These are phyloP conservation scores for Heliangelus exortis DNA, from an alignment of 2,797 vertebrate species.

Conservation along the genomic window DNA sequence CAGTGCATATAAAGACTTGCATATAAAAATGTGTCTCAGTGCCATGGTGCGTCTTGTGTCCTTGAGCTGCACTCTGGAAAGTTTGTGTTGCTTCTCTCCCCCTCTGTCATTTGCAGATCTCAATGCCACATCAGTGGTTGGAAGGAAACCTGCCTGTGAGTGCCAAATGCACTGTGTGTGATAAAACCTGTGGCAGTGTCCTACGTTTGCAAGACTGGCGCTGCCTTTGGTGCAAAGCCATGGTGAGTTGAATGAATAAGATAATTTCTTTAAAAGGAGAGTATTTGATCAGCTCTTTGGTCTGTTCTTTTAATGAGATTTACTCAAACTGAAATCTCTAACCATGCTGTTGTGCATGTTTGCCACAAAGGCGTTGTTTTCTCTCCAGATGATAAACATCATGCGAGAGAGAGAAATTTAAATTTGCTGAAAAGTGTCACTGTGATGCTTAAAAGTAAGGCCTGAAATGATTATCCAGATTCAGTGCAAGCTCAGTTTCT, in stretches of 20 bases:
- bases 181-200: conserved; percentile 95
- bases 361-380: not conserved
- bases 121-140: conserved; percentile 98
- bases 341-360: not conserved
- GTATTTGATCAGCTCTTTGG: not conserved
- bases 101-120: conserved; percentile 80
- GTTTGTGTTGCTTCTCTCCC: not conserved
- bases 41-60: not conserved
- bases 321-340: not conserved
- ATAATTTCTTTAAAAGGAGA: not conserved
- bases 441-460: not conserved
- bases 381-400: not conserved
- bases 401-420: not conserved
- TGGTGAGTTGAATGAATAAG: conserved; percentile 81
- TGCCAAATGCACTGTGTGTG: conserved; percentile 92
- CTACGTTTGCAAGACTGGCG: conserved; percentile 95
- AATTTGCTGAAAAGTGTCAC: not conserved
- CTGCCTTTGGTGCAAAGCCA: conserved; percentile 97
- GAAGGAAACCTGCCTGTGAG: conserved; percentile 96
- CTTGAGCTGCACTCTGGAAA: not conserved
- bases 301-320: not conserved
- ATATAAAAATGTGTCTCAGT: not conserved
- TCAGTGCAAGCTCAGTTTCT: not conserved
- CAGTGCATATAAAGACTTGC: not conserved
- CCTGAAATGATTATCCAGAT: not conserved